Base-by-base conservation (phyloP, 2,113 vertebrate species). In the Acrocephalus kingi region DNA sequence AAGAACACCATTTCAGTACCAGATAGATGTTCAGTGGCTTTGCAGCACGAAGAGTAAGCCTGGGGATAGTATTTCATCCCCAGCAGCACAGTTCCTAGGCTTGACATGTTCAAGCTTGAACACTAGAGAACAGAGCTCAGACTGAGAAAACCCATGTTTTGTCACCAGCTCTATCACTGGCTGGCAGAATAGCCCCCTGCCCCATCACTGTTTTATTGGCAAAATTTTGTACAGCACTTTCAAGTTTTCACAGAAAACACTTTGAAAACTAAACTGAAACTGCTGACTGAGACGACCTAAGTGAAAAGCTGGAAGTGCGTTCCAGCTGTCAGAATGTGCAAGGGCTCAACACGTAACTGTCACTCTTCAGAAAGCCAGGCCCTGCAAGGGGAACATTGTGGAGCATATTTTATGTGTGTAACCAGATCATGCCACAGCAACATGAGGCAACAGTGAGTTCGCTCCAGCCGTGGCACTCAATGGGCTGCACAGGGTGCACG, bases 381-480 rank as follows among this genome's bases (percentile, higher is more conserved):
- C 22, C 6, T 23, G 0, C n/a, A 9, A 33, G 46, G 55, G 16
- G 25, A 9, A 37, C 22, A 4, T 7, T 41, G 17, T 45, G 24
- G 14, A 28, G 13, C 25, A 9, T 1, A 7, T 55, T 77, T 84
- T 22, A 27, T 41, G 28, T 17, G 1, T 43, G n/a, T 24, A 58
- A 54, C 19, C n/a, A 46, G 52, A 31, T 6, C 11, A 10, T 67
- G 69, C 41, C 20, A 23, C 33, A 11, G 56, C 43, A 92, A 9
- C 25, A 6, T 13, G 30, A 52, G 27, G 15, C 23, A 20, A 3
- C 19, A 51, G n/a, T 6, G 46, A 66, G 27, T 24, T 83, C 25
- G 4, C 10, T 74, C 4, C 3, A 56, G 3, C 1, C 0, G 23
- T 58, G 43, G n/a, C 11, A 30, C 35, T 27, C 14, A 10, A 2